Base-by-base conservation (phyloP, 2,797 vertebrate genomes). In the Chelmon rostratus region DNA sequence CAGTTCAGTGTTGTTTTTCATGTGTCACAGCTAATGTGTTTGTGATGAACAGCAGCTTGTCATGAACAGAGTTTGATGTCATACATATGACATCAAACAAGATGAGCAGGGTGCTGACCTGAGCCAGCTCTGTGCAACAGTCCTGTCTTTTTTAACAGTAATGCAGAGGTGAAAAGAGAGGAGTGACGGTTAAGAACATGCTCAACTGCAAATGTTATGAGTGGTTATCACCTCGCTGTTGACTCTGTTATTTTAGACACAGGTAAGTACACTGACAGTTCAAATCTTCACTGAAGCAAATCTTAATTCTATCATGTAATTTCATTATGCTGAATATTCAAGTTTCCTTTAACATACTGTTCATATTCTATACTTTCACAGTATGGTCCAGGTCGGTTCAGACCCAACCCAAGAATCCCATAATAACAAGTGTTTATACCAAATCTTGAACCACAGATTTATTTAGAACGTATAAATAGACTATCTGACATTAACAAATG, bases 1-100 rank as follows among this genome's bases (percentile, higher is more conserved):
- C 44, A 15, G 19, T 18, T 73, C 8, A 40, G 2, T 10, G 44
- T 40, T 42, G 57, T 16, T 57, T 74, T 59, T 80, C 46, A 58
- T 4, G 16, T 31, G 44, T 53, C 28, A 21, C 40, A 56, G 53
- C 42, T 49, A 38, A 37, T 42, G 25, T 49, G 25, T 56, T 28
- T 40, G 52, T 65, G 40, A 44, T 9, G 3, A 49, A 23, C 1
- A 19, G 46, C 18, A 52, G 9, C 35, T 38, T 68, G 31, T 50
- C n/a, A 33, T 58, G 8, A 13, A 69, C n/a, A 37, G 16, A 31
- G 33, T 37, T 33, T 68, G 13, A 53, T 38, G 44, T 31, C 1
- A 31, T 25, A 4, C 3, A 19, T 19, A 3, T 38, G 12, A 15
- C 38, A 52, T 52, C 2, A 49, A n/a, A 21, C 1, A 2, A 33